Conservation (phyloP, 2,797 vertebrate genomes). For the Macrochelys suwanniensis region DNA sequence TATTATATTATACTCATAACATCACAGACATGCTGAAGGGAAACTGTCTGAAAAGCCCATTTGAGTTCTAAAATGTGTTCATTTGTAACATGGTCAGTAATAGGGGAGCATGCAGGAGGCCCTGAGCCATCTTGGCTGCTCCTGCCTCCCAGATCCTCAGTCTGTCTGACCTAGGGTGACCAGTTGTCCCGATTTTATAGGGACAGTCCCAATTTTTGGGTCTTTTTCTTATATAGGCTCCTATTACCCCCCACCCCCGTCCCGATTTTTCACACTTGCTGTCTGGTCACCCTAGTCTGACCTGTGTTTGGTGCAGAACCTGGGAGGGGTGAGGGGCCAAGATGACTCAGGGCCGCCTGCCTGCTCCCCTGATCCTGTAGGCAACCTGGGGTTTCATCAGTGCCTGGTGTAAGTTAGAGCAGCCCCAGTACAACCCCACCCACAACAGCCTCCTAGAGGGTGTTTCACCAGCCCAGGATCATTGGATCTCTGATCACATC, state of each 20-base stretch:
- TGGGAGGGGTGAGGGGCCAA: neutral
- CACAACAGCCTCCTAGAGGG: neutral
- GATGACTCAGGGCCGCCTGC: neutral
- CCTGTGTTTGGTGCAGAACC: neutral
- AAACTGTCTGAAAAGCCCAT: neutral
- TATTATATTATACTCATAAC: too few relatives aligned
- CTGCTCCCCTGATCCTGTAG: neutral
- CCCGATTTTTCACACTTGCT: too few relatives aligned
- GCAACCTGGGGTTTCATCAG: neutral
- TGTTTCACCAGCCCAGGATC: neutral
- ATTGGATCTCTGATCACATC: neutral
- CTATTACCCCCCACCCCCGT: too few relatives aligned
- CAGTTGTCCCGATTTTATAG: too few relatives aligned
- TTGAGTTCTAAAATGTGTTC: neutral
- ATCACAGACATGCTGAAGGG: neutral
- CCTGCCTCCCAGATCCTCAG: too few relatives aligned
- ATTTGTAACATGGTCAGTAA: neutral
- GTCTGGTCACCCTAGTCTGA: neutral
- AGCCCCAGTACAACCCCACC: neutral
- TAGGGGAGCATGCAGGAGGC: too few relatives aligned
- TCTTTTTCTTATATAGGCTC: too few relatives aligned
- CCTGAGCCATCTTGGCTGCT: neutral
- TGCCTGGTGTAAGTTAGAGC: neutral
- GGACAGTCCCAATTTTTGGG: too few relatives aligned
- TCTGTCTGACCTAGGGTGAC: neutral